phyloP scores from a whole-genome alignment of 2,113 vertebrate species.

The Malurus alboscapulatus region DNA sequence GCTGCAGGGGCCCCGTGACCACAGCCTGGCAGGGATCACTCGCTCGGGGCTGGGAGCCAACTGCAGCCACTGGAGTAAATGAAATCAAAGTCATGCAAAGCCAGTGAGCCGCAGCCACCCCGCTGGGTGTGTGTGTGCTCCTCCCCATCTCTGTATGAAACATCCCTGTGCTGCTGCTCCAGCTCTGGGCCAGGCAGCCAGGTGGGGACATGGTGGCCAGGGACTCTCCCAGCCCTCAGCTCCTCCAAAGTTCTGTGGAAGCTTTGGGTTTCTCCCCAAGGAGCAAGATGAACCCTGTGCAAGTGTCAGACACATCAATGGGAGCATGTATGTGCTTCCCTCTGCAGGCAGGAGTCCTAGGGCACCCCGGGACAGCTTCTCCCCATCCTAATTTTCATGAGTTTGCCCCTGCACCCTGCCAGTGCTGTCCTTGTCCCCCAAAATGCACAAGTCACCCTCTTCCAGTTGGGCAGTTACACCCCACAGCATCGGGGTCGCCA shows the following conservation, averaged over 20 bases:
- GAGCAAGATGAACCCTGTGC: background rate
- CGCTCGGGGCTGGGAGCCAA: background rate
- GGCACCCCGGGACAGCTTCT: background rate
- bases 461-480: background rate
- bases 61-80: background rate
- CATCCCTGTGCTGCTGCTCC: background rate
- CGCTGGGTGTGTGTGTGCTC: background rate
- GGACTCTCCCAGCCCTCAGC: background rate
- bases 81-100: background rate
- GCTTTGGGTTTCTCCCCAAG: background rate
- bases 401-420: background rate
- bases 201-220: rapidly evolving
- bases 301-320: background rate
- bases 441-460: rapidly evolving
- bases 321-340: background rate
- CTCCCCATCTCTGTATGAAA: background rate
- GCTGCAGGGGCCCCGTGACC: background rate
- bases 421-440: background rate
- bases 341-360: background rate
- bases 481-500: background rate
- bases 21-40: background rate
- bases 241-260: rapidly evolving
- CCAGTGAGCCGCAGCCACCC: background rate
- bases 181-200: background rate
- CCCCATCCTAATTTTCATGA: background rate